Evolutionary conservation across 1,140 invertebrate genomes (phyloP).

Genomic region (Phortica variegata): DNA sequence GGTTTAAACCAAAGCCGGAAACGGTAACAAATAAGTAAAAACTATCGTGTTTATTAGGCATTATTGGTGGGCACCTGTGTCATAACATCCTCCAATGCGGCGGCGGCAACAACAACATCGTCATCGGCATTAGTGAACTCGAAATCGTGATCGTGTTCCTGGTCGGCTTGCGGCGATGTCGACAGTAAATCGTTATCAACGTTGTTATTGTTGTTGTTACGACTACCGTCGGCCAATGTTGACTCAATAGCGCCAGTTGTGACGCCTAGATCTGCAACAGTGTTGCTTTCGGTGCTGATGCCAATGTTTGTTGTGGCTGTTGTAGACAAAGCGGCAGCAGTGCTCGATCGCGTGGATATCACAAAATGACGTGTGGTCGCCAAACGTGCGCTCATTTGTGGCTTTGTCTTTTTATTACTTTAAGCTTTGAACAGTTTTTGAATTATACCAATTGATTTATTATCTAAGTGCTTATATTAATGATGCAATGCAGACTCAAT

Average conservation of each 20-base stretch:
- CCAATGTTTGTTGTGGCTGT: constrained; percentile 17
- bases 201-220: constrained; percentile 27
- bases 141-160: constrained; percentile 30
- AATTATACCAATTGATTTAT: background rate
- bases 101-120: constrained; percentile 43
- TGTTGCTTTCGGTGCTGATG: constrained; percentile 26
- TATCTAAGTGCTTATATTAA: constrained; percentile 1
- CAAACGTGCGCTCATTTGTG: constrained; percentile 48
- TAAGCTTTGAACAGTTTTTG: background rate
- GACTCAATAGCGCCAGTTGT: constrained; percentile 5
- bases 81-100: constrained; percentile 45
- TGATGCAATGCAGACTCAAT: constrained; percentile 24
- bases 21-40: background rate
- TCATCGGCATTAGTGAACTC: constrained; percentile 42
- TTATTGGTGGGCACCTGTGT: constrained; percentile 31
- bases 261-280: too few species aligned
- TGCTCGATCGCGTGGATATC: constrained; percentile 36
- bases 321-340: constrained; percentile 22
- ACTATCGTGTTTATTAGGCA: background rate
- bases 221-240: constrained; percentile 7
- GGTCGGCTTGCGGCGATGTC: constrained; percentile 7
- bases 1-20: constrained; percentile 6
- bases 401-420: constrained; percentile 8
- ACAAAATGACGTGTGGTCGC: constrained; percentile 50
- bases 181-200: constrained; percentile 4